These are phyloP conservation scores for Chaunax sp. DNA, from an alignment of 2,797 vertebrate species.

Conservation along the genomic window DNA sequence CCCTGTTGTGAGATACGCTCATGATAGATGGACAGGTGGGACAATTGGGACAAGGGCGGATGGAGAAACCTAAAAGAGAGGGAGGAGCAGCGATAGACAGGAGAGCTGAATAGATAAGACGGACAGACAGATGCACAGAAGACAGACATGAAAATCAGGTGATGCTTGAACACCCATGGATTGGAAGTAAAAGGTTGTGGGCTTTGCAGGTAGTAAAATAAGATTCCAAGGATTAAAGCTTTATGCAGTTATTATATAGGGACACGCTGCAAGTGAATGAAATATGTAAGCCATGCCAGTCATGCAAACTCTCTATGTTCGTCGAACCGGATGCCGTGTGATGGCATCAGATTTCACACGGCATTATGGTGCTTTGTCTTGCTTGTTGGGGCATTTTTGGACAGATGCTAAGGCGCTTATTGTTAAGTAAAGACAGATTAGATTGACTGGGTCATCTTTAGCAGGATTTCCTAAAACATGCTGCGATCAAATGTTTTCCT, in stretches of 20 bases:
- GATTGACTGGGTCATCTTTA: slow-evolving; percentile 62
- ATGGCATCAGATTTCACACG: slow-evolving; percentile 29
- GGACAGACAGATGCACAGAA: slow-evolving; percentile 56
- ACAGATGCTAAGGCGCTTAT: slow-evolving; percentile 62
- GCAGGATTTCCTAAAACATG: slow-evolving; percentile 55
- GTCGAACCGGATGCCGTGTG: slow-evolving; percentile 30
- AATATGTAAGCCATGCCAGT: slow-evolving; percentile 27
- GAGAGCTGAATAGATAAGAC: slow-evolving; percentile 34
- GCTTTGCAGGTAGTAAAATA: slow-evolving; percentile 78
- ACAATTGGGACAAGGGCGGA: slow-evolving; percentile 41
- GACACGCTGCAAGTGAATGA: slow-evolving; percentile 15
- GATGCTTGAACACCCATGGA: slow-evolving; percentile 38
- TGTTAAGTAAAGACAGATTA: slow-evolving; percentile 63
- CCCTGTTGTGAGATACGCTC: slow-evolving; percentile 14
- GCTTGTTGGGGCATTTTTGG: slow-evolving; percentile 54
- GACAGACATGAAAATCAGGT: slow-evolving; percentile 37
- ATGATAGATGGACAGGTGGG: slow-evolving; percentile 54
- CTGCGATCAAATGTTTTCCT: slow-evolving; percentile 40
- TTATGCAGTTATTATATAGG: slow-evolving; percentile 55
- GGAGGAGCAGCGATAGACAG: slow-evolving; percentile 18
- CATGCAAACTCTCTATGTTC: slow-evolving; percentile 23
- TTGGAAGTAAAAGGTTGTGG: slow-evolving; percentile 73
- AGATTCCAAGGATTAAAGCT: slow-evolving; percentile 70
- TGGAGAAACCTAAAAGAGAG: slow-evolving; percentile 33
- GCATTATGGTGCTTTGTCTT: slow-evolving; percentile 55